Conservation (phyloP, 2,797 vertebrate species). For the Tachyglossus aculeatus region DNA sequence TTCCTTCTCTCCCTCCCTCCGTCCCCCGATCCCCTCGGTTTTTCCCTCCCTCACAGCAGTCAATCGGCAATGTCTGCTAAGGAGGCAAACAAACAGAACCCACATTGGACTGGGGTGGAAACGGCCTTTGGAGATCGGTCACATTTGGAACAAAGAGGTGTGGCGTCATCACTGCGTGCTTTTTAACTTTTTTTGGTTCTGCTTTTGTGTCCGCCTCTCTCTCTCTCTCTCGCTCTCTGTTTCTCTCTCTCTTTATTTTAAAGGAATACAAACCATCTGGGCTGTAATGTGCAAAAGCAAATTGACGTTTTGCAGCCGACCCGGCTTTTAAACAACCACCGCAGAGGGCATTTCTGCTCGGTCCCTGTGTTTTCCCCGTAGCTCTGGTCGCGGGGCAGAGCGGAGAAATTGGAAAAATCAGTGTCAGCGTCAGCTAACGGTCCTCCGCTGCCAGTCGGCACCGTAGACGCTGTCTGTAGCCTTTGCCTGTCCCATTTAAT, state of each 20-base stretch:
- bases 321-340: constrained; percentile 45
- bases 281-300: not conserved
- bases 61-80: constrained; percentile 33
- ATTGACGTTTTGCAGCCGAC: constrained; percentile 30
- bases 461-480: constrained; percentile 5
- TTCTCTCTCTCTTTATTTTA: constrained; percentile 25
- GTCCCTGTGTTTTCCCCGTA: too few relatives aligned
- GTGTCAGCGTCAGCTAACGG: not conserved
- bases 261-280: constrained; percentile 24
- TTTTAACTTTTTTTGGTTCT: too few relatives aligned
- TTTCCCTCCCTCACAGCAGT: constrained; percentile 15
- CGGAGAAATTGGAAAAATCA: constrained; percentile 9
- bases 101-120: constrained; percentile 29
- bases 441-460: constrained; percentile 16
- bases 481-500: rapidly evolving
- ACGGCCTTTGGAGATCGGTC: constrained; percentile 30
- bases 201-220: too few relatives aligned
- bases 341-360: constrained; percentile 35
- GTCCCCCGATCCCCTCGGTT: constrained; percentile 30
- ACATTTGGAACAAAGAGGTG: constrained; percentile 19
- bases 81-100: constrained; percentile 19
- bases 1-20: constrained; percentile 34
- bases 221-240: too few relatives aligned
- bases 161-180: rapidly evolving
- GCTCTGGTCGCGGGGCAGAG: too few relatives aligned